Evolutionary conservation across 2,113 vertebrate genomes (phyloP), one percentile per base, ranked within the genome.

Genomic region (Poecile atricapillus): DNA sequence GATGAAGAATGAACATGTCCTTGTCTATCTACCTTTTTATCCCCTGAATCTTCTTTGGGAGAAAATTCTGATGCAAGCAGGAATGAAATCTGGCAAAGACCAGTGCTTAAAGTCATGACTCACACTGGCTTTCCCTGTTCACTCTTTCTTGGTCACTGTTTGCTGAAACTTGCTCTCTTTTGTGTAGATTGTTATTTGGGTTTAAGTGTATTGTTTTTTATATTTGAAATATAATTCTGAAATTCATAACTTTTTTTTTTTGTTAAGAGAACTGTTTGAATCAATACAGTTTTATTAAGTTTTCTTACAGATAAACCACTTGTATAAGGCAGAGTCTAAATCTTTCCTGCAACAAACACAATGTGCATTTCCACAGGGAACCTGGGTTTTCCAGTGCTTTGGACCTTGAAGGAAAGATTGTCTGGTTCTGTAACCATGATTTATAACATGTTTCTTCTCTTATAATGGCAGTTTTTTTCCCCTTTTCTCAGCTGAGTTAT

Each of bases 271-370:
- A 87, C 87, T 82, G 37, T 85, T 93, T 62, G 71, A 90, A 74
- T 91, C 77, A 70, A 47, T 47, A 64, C 31, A 69, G n/a, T 53
- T 89, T 91, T 94, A 47, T 92, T 89, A 93, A 77, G 64, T 94
- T 92, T 90, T 90, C 78, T 46, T 56, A 75, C 71, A 93, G 97
- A 86, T 84, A 93, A 97, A 94, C 69, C 71, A 86, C 65, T 89
- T 83, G 79, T 53, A 35, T 87, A 74, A 93, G 55, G 65, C 60
- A 87, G 87, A 93, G 81, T 90, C 65, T 85, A 50, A 87, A 30
- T 76, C 46, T 68, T 90, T 87, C 91, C 69, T 53, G 75, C 7
- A 25, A 74, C 70, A 93, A 62, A 83, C 28, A 78, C 5, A 2
- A 16, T 44, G 41, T 52, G 58, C 27, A 9, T 39, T 11, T 44